These are phyloP conservation scores for Drosophila peninsularis DNA, from an alignment of 2,888 invertebrate species.

Conservation along the genomic window DNA sequence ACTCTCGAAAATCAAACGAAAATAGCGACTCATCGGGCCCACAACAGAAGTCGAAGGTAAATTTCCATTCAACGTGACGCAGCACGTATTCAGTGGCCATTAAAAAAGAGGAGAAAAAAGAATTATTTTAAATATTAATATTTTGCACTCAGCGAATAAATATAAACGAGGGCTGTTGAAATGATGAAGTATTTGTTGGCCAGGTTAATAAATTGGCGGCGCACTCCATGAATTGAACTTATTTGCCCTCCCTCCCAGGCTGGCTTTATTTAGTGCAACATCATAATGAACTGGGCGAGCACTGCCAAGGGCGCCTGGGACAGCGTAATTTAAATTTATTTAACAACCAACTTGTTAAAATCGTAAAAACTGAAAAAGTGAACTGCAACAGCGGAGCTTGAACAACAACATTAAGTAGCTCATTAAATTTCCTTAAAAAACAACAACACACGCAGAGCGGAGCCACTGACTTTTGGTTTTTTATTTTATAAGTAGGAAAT, in stretches of 20 bases:
- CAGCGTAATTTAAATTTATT: conserved; percentile 79
- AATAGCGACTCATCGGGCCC: conserved; percentile 29
- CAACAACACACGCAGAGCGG: conserved; percentile 37
- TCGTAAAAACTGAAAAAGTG: conserved; percentile 49
- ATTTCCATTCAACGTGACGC: conserved; percentile 34
- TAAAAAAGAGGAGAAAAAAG: conserved; percentile 1
- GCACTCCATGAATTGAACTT: conserved; percentile 45
- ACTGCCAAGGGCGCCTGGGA: conserved; percentile 48
- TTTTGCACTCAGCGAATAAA: conserved; percentile 22
- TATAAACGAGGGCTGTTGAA: conserved; percentile 30
- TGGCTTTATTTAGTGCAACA: conserved; percentile 17
- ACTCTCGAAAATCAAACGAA: conserved; percentile 1
- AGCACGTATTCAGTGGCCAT: conserved; percentile 19
- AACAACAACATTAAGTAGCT: conserved; percentile 76
- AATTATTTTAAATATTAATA: conserved; percentile 11
- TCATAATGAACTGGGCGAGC: conserved; percentile 57
- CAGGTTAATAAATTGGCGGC: conserved; percentile 63
- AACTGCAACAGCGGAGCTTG: conserved; percentile 47
- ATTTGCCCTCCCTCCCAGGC: conserved; percentile 8
- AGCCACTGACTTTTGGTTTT: conserved; percentile 59
- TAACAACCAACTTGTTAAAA: conserved; percentile 77
- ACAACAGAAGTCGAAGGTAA: conserved; percentile 24
- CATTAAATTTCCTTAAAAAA: conserved; percentile 71
- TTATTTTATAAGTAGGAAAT: conserved; percentile 72
- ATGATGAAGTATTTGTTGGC: conserved; percentile 67